phyloP scores from a whole-genome alignment of 2,888 invertebrate species.

The Caenorhabditis sp. region DNA sequence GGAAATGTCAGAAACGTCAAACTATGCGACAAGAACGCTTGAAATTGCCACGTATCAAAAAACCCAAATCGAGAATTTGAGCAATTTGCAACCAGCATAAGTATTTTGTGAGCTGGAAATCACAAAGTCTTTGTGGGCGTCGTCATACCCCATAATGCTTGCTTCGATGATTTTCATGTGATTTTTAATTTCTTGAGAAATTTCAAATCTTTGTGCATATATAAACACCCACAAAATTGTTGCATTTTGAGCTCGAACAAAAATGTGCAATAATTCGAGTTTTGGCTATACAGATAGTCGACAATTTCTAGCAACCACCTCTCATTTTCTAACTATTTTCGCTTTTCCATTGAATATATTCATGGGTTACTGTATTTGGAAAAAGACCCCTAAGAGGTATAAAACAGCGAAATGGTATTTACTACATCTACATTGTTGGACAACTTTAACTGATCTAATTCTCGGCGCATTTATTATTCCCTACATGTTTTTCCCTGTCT shows the following conservation, averaged over 20 bases:
- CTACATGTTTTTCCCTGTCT: conserved; percentile 34
- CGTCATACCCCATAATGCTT: too few relatives aligned
- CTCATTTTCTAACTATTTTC: conserved; percentile 13
- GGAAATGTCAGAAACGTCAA: conserved; percentile 15
- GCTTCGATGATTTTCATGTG: too few relatives aligned
- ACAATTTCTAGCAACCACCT: conserved; percentile 28
- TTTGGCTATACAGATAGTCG: conserved; percentile 25
- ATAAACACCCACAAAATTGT: too few relatives aligned
- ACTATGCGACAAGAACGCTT: conserved; percentile 18
- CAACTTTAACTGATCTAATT: conserved; percentile 24
- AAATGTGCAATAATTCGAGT: background rate
- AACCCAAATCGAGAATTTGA: conserved; percentile 11
- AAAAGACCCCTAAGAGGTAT: conserved; percentile 23
- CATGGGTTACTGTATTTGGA: conserved; percentile 29
- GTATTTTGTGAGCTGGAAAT: too few relatives aligned
- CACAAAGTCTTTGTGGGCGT: too few relatives aligned
- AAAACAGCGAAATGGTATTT: conserved; percentile 30
- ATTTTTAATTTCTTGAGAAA: too few relatives aligned
- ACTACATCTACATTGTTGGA: conserved; percentile 32
- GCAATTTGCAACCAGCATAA: background rate
- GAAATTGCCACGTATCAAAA: conserved; percentile 29
- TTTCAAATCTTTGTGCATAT: too few relatives aligned
- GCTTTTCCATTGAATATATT: conserved; percentile 29
- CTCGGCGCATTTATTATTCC: conserved; percentile 28
- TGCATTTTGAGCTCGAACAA: background rate